A percentile compares a stretch with the other conserved stretches of the same genome.
These are phyloP conservation scores for Nyctereutes procyonoides DNA, from an alignment of 2,113 vertebrate species.

Conservation along the genomic window DNA sequence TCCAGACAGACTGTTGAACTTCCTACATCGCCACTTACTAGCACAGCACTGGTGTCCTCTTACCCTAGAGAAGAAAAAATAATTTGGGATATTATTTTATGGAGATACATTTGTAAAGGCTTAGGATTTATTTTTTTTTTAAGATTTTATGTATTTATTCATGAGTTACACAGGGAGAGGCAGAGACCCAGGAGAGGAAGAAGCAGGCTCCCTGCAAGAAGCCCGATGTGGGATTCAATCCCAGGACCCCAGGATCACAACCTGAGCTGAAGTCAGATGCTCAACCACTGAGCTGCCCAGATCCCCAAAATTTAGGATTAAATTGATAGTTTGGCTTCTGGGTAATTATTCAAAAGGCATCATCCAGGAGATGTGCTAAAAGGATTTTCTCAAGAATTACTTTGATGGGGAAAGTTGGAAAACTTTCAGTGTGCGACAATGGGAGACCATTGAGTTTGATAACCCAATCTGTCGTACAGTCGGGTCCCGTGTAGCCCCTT, in stretches of 20 bases:
- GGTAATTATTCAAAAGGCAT: neutral
- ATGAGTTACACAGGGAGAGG: too few species aligned
- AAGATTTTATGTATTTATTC: too few species aligned
- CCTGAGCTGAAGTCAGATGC: too few species aligned
- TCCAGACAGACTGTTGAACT: neutral
- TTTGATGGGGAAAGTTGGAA: neutral
- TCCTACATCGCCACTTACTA: neutral
- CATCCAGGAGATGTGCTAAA: neutral
- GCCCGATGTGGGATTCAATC: too few species aligned
- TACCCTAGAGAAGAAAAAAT: neutral
- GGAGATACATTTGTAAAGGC: neutral
- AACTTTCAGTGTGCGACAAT: neutral
- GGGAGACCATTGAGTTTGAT: neutral
- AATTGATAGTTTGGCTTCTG: neutral
- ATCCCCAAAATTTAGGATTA: neutral
- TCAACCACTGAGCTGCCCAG: too few species aligned
- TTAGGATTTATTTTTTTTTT: neutral
- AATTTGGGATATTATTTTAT: neutral
- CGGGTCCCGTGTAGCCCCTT: neutral
- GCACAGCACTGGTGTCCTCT: neutral
- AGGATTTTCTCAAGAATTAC: neutral
- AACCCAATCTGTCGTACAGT: fast-evolving
- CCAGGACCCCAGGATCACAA: too few species aligned
- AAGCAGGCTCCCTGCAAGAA: too few species aligned
- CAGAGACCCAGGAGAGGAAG: too few species aligned